These are phyloP conservation scores for Graptemys geographica DNA, from an alignment of 2,797 vertebrate species.

Conservation along the genomic window DNA sequence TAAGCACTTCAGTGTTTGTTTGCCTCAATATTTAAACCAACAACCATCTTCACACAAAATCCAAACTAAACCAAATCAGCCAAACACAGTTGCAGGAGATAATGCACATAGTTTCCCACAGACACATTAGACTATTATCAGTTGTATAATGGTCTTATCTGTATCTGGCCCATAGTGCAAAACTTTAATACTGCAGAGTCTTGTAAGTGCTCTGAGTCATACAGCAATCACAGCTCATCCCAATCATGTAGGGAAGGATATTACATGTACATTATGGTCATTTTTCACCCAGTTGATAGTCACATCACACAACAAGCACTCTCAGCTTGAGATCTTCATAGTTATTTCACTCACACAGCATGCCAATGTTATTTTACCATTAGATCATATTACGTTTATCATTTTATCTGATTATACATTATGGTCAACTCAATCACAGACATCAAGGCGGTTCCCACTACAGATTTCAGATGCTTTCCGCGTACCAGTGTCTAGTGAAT, in stretches of 20 bases:
- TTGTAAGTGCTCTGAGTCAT: not conserved
- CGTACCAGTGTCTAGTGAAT: not conserved
- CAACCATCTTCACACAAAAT: not conserved
- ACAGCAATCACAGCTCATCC: not conserved
- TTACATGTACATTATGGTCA: not conserved
- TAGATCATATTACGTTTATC: not conserved
- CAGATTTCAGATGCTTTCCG: not conserved
- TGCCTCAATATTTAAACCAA: not conserved
- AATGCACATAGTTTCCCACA: not conserved
- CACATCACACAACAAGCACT: not conserved
- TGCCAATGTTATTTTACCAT: not conserved
- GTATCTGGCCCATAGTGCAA: not conserved
- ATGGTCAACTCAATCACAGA: not conserved
- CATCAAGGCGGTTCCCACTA: not conserved
- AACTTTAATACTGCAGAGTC: not conserved
- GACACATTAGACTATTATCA: not conserved
- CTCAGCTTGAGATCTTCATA: not conserved
- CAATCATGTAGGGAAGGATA: not conserved
- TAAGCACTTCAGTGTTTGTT: not conserved
- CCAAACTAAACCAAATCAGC: not conserved
- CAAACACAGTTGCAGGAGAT: not conserved
- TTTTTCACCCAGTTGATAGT: not conserved
- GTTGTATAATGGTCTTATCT: not conserved
- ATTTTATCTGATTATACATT: not conserved
- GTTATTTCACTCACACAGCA: not conserved